Evolutionary conservation across 1,140 invertebrate genomes (phyloP).

Genomic region (Aethina tumida): DNA sequence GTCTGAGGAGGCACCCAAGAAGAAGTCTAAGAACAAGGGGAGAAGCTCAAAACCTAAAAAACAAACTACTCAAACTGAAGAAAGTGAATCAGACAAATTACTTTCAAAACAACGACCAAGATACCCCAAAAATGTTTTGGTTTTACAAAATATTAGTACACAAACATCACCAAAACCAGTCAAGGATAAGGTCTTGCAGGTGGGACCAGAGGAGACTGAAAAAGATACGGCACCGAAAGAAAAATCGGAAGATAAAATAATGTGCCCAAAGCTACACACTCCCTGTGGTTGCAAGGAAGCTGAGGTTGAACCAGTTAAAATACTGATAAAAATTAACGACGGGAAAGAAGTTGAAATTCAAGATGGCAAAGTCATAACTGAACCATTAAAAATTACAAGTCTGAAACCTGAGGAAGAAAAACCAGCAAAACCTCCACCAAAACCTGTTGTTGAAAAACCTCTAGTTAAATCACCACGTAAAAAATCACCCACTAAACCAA

Average conservation of each 20-base stretch:
- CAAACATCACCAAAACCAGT: constrained; percentile 28
- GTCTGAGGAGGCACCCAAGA: constrained; percentile 5
- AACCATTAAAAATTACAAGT: no score
- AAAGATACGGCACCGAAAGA: not conserved
- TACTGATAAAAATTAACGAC: constrained; percentile 31
- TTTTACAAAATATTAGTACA: constrained; percentile 31
- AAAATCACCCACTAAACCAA: no score
- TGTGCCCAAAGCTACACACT: constrained; percentile 13
- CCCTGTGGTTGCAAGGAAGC: constrained; percentile 20
- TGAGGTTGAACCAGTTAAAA: constrained; percentile 29
- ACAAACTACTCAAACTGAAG: constrained; percentile 3
- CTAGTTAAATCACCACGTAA: not conserved
- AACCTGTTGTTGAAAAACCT: constrained; percentile 5
- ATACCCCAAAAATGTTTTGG: constrained; percentile 16
- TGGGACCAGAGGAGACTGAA: constrained; percentile 1
- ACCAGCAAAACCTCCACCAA: not conserved
- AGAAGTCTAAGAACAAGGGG: constrained; percentile 8
- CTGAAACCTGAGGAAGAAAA: not conserved
- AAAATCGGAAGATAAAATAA: not conserved
- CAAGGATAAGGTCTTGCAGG: constrained; percentile 11
- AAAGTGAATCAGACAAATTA: constrained; percentile 9
- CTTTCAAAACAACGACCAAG: constrained; percentile 12
- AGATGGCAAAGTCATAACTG: constrained; percentile 10
- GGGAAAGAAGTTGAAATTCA: constrained; percentile 23
- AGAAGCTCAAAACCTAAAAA: constrained; percentile 8